Evolutionary conservation across 2,888 invertebrate species (phyloP).

Genomic region (Synanthedon vespiformis): DNA sequence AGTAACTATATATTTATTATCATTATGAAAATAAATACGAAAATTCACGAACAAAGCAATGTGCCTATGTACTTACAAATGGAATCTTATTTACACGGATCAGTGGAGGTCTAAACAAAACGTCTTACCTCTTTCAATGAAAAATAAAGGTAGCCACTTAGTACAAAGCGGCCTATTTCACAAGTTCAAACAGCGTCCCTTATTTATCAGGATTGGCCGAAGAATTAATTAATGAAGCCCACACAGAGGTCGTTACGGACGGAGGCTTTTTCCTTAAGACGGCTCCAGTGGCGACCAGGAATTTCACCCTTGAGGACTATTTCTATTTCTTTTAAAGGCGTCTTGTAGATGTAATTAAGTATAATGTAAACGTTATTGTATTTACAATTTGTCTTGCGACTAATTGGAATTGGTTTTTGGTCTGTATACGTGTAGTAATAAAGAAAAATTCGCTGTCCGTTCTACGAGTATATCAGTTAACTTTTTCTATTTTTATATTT

Average conservation of each 20-base stretch:
- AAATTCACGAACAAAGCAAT: too few relatives aligned
- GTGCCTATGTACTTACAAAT: too few relatives aligned
- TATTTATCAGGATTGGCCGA: constrained; percentile 39
- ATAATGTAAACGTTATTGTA: too few relatives aligned
- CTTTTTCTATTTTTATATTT: too few relatives aligned
- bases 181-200: constrained; percentile 9
- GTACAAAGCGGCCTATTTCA: neutral
- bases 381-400: too few relatives aligned
- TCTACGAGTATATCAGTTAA: too few relatives aligned
- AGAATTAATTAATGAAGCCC: constrained; percentile 46
- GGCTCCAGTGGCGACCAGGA: constrained; percentile 2
- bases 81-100: too few relatives aligned
- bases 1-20: too few relatives aligned
- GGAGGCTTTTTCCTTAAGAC: constrained; percentile 10
- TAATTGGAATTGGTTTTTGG: too few relatives aligned
- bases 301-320: constrained; percentile 12
- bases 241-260: constrained; percentile 27
- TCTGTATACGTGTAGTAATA: too few relatives aligned
- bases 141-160: neutral
- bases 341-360: neutral
- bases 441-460: too few relatives aligned
- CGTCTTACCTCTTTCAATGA: neutral
- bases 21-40: too few relatives aligned
- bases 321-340: neutral
- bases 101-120: neutral